Evolutionary conservation across 2,888 invertebrate species (phyloP), one percentile per base, ranked within the genome.

Genomic region (Caenorhabditis sp.): DNA sequence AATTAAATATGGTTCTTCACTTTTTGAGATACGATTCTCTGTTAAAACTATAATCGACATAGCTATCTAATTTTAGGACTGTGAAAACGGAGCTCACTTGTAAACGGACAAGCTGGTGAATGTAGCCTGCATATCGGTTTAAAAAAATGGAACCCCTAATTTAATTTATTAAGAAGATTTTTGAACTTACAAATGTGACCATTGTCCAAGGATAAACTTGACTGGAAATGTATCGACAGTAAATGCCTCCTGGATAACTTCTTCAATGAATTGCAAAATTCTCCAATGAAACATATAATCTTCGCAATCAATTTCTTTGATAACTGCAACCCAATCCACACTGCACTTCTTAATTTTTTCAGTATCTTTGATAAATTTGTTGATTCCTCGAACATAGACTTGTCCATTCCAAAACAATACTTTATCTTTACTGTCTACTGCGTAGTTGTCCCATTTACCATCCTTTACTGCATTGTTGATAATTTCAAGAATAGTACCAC

Each of bases 171-270:
- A n/a, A n/a, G n/a, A n/a, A n/a, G n/a, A n/a, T n/a, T n/a, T n/a
- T n/a, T n/a, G 14, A 53, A 26, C 53, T 62, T 8, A 62, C 63
- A 21, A 62, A 52, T 58, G 97, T 95, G 25, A 93, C 97, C 97
- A 99, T 76, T 93, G 92, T 56, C 94, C 92, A 89, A 95, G 97
- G 77, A 95, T 91, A 81, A 93, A 92, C 88, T 95, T 95, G 25
- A 95, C 92, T 0, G 97, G 97, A 81, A 90, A 74, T 20, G 17
- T n/a, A 17, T 58, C 36, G 20, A 26, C 10, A 10, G 12, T 56
- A 10, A 56, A 26, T 8, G 95, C 95, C 70, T 93, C 89, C 74
- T 93, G 91, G 64, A 97, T 89, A 60, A 93, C 93, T 61, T 93
- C 93, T 82, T 95, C 92, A 53, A 97, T 89, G 63, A 97, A 89